Base-by-base conservation (phyloP, 2,888 invertebrate species). In the Nebria brevicollis region DNA sequence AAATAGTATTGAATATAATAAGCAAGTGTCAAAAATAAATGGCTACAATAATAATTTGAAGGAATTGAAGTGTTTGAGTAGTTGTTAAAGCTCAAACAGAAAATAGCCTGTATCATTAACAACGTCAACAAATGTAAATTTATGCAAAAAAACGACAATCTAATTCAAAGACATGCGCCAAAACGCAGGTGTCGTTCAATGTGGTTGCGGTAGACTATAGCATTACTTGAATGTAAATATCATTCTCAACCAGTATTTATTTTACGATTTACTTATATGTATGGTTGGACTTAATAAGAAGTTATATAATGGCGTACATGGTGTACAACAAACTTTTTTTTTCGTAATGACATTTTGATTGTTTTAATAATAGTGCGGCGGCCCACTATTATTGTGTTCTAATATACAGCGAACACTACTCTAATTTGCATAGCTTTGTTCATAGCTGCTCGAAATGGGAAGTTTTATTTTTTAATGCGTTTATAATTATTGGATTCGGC, bases 321-420 rank as follows among this genome's bases (percentile, higher is more conserved):
- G 41, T 78, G 78, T 78, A 54, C 78, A 42, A 78, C 78, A 74
- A 78, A 66, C 25, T 72, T n/a, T 54, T 54, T 65, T 72, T 77
- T 77, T 77, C 78, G 74, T 78, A 78, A 78, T 78, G 78, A 78
- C 78, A 78, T 78, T 78, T 78, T 78, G 78, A 78, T 78, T 74
- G 78, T 78, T 78, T 78, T 78, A 78, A 78, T 78, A 78, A 78
- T 70, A 78, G 74, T 65, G 73, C 54, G 54, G 54, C 34, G 34
- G 13, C 54, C 13, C 54, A 54, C 11, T 54, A 54, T 54, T 54
- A 11, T 54, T 54, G 54, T 54, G 54, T 54, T 54, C 68, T 68
- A 68, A 68, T 68, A 13, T 15, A 25, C 6, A 25, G 13, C 10
- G 68, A 11, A 26, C 20, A 25, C 20, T 68, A 68, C 26, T 68